Conservation (phyloP, 2,888 invertebrate genomes). For the Agriopis aurantiaria region DNA sequence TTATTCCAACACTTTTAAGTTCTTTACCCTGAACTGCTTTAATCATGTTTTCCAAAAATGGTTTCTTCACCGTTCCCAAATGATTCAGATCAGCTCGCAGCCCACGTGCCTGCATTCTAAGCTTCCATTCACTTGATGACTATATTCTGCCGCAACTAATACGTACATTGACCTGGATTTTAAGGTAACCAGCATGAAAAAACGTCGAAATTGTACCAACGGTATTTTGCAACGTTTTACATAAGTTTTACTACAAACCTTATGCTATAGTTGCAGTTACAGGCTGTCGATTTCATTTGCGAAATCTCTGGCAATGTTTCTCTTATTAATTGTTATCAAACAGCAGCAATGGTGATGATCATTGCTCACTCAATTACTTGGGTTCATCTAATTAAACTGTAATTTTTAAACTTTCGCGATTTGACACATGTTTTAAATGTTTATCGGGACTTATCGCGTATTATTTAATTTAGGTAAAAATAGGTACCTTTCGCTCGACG, state of each 20-base stretch:
- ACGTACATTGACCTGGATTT: constrained; percentile 42
- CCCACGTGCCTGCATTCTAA: constrained; percentile 28
- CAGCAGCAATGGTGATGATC: no score
- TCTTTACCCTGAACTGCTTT: constrained; percentile 5
- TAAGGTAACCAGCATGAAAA: constrained; percentile 21
- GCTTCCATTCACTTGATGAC: constrained; percentile 26
- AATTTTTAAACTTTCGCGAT: no score
- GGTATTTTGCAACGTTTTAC: constrained; percentile 29
- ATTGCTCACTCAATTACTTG: no score
- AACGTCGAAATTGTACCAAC: constrained; percentile 15
- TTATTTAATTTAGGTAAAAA: no score
- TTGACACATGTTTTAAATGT: no score
- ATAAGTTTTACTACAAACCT: constrained; percentile 23
- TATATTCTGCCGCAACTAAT: constrained; percentile 34
- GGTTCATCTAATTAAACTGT: no score
- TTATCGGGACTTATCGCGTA: no score
- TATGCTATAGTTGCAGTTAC: not conserved
- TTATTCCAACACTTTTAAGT: not conserved
- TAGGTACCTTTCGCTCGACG: no score
- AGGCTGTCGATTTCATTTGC: not conserved
- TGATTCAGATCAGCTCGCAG: constrained; percentile 23
- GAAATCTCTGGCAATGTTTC: not conserved
- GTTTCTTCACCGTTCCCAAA: constrained; percentile 10
- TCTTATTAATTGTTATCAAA: no score
- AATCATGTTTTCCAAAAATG: constrained; percentile 18